phyloP scores from a whole-genome alignment of 2,888 invertebrate genomes.

The Machimus atricapillus region DNA sequence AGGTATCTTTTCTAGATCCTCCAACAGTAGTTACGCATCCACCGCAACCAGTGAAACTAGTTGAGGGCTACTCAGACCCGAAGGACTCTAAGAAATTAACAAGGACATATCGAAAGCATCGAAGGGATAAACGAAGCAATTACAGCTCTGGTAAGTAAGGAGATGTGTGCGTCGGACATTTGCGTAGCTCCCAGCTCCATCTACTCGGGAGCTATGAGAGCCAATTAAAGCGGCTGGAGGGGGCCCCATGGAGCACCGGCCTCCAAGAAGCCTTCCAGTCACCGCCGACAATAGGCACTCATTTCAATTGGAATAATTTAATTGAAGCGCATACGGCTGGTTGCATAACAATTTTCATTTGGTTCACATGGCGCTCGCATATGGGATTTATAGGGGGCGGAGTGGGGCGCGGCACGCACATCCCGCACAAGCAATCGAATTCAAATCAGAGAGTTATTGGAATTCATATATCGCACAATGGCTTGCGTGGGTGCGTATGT shows the following conservation, averaged over 20 bases:
- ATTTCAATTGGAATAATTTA: slow-evolving; percentile 27
- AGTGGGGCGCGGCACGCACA: background rate
- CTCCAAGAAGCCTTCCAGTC: background rate
- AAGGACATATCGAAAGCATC: slow-evolving; percentile 42
- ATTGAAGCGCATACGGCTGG: slow-evolving; percentile 17
- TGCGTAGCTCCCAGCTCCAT: background rate
- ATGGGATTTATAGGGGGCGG: background rate
- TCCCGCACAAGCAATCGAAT: background rate
- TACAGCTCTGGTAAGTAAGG: slow-evolving; percentile 59
- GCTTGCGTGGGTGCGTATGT: background rate
- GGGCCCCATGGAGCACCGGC: background rate
- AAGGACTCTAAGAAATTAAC: slow-evolving; percentile 58
- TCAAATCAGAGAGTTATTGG: slow-evolving; percentile 19
- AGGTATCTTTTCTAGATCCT: slow-evolving; percentile 52
- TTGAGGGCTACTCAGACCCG: slow-evolving; percentile 62
- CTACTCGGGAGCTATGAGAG: background rate
- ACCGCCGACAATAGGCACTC: background rate
- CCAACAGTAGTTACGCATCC: slow-evolving; percentile 47
- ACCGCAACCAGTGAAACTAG: slow-evolving; percentile 55
- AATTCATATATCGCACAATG: slow-evolving; percentile 25
- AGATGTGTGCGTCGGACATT: background rate
- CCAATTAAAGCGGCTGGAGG: background rate
- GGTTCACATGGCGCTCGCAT: background rate
- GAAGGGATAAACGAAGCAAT: slow-evolving; percentile 54
- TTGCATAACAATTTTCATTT: slow-evolving; percentile 19